Base-by-base conservation (phyloP, 2,113 vertebrate genomes). In the Melospiza melodia region DNA sequence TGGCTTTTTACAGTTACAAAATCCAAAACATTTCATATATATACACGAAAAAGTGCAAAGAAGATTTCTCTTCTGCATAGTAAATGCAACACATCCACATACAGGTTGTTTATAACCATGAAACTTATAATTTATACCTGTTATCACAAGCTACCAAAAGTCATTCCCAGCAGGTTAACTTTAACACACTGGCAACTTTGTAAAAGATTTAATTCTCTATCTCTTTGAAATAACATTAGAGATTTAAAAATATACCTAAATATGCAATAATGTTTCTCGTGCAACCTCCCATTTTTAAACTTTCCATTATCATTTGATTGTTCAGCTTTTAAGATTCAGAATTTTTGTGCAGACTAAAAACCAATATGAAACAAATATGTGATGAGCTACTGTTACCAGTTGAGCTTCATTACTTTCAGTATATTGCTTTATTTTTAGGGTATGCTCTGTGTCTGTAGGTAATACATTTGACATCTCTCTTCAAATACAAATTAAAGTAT, bases 71-170 rank as follows among this genome's bases (percentile, higher is more conserved):
- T 78, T 30, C 48, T 52, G 39, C 44, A 43, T 52, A 77, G 75
- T 25, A 81, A 57, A 74, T 84, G 48, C 44, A 83, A 90, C 35
- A 65, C 37, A 63, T 87, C 37, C 61, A 67, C 0, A 0, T 73
- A 78, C 10, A 6, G 84, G 76, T 71, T 80, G 65, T 88, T 93
- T 87, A 88, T 83, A 84, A 65, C 88, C 65, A 78, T 37, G 57
- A 69, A 96, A 52, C 41, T 93, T 96, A 92, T 61, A 86, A 74
- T 93, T 97, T 94, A 86, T 80, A 79, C n/a, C 65, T 86, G 65
- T 80, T 93, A 87, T 76, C 75, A 88, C 57, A 86, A 78, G 44
- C 57, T 72, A 57, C 52, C 44, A 83, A 86, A 91, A 94, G 57
- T 33, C 28, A 75, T 84, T 77, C 57, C 33, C 68, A 84, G 85